Evolutionary conservation across 2,888 invertebrate species (phyloP), one percentile per base, ranked within the genome.

Genomic region (Acheta domesticus): DNA sequence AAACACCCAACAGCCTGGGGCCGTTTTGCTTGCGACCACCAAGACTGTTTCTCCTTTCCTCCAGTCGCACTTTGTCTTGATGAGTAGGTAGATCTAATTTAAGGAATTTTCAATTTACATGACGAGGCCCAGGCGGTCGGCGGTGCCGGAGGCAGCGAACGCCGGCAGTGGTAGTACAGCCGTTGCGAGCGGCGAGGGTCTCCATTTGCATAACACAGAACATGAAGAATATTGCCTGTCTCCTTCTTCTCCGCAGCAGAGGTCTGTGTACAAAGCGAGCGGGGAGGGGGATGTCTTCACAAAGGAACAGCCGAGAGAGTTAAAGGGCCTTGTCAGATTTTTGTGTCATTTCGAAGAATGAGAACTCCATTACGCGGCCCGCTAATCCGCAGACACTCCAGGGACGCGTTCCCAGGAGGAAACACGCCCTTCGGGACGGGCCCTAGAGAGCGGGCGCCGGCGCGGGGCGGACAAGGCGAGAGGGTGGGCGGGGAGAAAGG

Each of bases 91-190:
- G 62, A 62, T 62, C n/a, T 62, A 62, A 62, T 62, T 62, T 62
- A 62, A 62, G 62, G n/a, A 62, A 62, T 62, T 62, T 62, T 62
- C 62, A 62, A 62, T 62, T 62, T 62, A 62, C 62, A 62, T 62
- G 62, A n/a, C 14, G 62, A 62, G 62, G 5, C 62, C n/a, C n/a
- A 16, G n/a, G 62, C n/a, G n/a, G 36, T 5, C 36, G 36, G 36
- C 62, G 62, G 14, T 1, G 16, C 14, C 62, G 16, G n/a, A 19
- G 62, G 62, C 62, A 16, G 62, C 62, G n/a, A 62, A 8, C 4
- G 62, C 36, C 36, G 36, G 5, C 62, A 5, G 62, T 19, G 62
- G 62, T 62, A 16, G 62, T 19, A 62, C 62, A n/a, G 62, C 62
- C 62, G 16, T 36, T 62, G 62, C n/a, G 16, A 62, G 16, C n/a